Conservation (phyloP, 2,888 invertebrate genomes). For the Phragmatobia fuliginosa region DNA sequence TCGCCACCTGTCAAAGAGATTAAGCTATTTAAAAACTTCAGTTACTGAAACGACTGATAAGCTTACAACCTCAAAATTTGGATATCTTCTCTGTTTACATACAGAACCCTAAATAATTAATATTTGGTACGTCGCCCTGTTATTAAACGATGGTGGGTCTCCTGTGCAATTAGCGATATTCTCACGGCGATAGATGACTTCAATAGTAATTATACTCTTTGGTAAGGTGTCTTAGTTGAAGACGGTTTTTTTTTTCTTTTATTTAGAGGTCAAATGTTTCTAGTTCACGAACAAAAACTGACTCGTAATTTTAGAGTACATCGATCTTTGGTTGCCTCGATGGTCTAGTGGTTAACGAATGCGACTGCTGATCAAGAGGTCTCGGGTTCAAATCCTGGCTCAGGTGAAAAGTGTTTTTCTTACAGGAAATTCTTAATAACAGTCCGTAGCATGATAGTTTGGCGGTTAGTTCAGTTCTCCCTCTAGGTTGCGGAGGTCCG, state of each 20-base stretch:
- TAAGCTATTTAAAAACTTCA: too few species aligned
- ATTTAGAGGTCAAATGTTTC: slow-evolving; percentile 10
- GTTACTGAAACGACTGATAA: background rate
- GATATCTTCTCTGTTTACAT: slow-evolving; percentile 6
- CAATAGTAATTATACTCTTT: slow-evolving; percentile 53
- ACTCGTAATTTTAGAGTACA: background rate
- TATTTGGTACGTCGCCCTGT: slow-evolving; percentile 62
- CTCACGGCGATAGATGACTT: slow-evolving; percentile 64
- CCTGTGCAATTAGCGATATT: slow-evolving; percentile 66
- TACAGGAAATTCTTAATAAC: too few species aligned
- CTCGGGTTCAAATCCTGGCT: too few species aligned
- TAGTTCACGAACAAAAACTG: slow-evolving; percentile 1
- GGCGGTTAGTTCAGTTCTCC: too few species aligned
- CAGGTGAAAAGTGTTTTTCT: too few species aligned
- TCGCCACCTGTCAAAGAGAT: too few species aligned
- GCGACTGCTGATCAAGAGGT: too few species aligned
- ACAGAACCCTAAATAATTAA: slow-evolving; percentile 48
- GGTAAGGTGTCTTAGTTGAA: slow-evolving; percentile 31
- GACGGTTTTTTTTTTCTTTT: slow-evolving; percentile 7
- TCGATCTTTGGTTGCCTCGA: background rate
- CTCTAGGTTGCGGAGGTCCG: too few species aligned
- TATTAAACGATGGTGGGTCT: slow-evolving; percentile 75
- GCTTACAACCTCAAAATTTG: background rate
- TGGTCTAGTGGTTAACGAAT: too few species aligned
- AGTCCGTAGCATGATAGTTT: too few species aligned